Base-by-base conservation (phyloP, 2,113 vertebrate genomes). In the Apteryx owenii region DNA sequence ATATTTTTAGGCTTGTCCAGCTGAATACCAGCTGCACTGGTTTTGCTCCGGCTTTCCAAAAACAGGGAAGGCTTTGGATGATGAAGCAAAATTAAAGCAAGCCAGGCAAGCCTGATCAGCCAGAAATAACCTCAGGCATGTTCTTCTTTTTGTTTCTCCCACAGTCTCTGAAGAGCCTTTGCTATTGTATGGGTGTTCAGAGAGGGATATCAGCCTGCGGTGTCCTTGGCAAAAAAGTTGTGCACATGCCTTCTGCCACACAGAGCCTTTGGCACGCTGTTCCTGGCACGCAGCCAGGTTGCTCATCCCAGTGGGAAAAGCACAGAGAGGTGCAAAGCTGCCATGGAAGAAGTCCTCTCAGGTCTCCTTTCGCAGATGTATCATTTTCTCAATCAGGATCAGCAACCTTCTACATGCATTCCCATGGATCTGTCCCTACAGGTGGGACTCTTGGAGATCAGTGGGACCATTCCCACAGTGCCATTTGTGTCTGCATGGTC, bases 1-100 rank as follows among this genome's bases (percentile, higher is more conserved):
- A 4, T 82, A 82, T 82, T 89, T 96, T 95, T 95, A 91, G 93
- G 28, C 54, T 83, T 80, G 71, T 72, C 88, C 85, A 90, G 68
- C 85, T 91, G 84, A 82, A 53, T 76, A 85, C 72, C 92, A 86
- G 80, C 95, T 96, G 94, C 68, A 29, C 31, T 88, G 76, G 46
- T 92, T 92, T 73, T 90, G 76, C 60, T 90, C 83, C 85, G 91
- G 5, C 75, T 95, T 94, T 50, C 33, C 51, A 60, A 40, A 89
- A 87, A 8, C 70, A 72, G 75, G 36, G 38, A 65, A 44, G 40
- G n/a, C 56, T 58, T 56, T 85, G 88, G 48, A 83, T 81, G 81
- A 88, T 88, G 93, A 85, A 83, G 75, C 81, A 85, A 77, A 93
- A 96, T 62, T 69, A 85, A 82, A 93, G 42, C 70, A 79, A 76